Evolutionary conservation across 1,140 invertebrate species (phyloP).

Genomic region (Vanessa tameamea): DNA sequence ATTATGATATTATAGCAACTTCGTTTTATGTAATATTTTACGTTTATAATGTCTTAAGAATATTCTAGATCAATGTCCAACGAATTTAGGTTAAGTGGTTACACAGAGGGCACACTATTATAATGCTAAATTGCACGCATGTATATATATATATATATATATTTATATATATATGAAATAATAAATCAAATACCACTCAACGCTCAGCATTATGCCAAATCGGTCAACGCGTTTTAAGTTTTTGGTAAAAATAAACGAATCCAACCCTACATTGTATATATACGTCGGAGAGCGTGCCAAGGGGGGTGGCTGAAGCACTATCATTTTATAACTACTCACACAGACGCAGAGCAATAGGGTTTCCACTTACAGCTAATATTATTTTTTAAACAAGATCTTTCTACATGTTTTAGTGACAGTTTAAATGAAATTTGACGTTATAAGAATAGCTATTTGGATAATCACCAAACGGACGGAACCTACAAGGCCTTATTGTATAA

Average conservation of each 20-base stretch:
- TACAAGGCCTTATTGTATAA: background rate
- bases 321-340: slow-evolving; percentile 25
- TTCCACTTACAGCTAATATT: background rate
- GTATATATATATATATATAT: background rate
- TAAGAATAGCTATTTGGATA: slow-evolving; percentile 13
- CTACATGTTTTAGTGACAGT: background rate
- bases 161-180: slow-evolving; percentile 16
- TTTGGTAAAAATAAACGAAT: slow-evolving; percentile 41
- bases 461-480: background rate
- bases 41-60: too few species aligned
- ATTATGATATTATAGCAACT: too few species aligned
- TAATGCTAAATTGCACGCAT: background rate
- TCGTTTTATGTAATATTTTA: too few species aligned
- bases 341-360: slow-evolving; percentile 1
- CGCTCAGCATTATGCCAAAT: slow-evolving; percentile 46
- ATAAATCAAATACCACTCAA: slow-evolving; percentile 32
- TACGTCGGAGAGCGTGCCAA: slow-evolving; percentile 49
- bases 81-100: background rate
- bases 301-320: slow-evolving; percentile 26
- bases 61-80: too few species aligned
- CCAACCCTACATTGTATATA: slow-evolving; percentile 22
- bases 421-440: background rate
- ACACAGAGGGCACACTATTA: background rate
- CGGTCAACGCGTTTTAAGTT: slow-evolving; percentile 56
- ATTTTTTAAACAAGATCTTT: background rate